phyloP scores from a whole-genome alignment of 2,888 invertebrate species.

The Chrysomela aeneicollis region DNA sequence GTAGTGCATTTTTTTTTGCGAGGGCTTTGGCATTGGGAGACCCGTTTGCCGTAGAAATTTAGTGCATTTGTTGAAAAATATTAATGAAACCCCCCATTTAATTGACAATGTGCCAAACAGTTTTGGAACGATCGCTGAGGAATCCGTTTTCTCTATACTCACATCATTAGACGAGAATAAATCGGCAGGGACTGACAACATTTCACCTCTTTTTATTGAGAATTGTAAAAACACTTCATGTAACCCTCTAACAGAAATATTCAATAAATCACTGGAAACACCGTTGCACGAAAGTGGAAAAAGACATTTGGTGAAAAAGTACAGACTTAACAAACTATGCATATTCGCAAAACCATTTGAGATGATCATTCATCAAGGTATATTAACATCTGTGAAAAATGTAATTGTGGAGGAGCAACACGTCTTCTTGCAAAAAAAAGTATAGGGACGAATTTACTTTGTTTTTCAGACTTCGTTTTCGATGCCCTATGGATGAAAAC shows the following conservation, averaged over 20 bases:
- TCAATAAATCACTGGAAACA: slow-evolving; percentile 4
- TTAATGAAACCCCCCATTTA: background rate
- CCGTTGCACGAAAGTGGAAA: background rate
- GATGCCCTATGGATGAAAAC: slow-evolving; percentile 1
- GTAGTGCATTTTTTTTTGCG: no score
- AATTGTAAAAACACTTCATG: background rate
- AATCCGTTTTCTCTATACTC: background rate
- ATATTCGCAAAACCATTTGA: background rate
- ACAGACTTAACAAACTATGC: background rate
- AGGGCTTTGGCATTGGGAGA: no score
- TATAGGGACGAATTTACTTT: background rate
- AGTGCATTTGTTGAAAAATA: no score
- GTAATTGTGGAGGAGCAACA: slow-evolving; percentile 5
- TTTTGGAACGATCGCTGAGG: background rate
- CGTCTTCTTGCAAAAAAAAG: background rate
- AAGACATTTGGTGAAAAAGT: background rate
- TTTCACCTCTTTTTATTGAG: background rate
- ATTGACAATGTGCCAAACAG: background rate
- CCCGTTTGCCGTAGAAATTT: no score
- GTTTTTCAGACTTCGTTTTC: background rate
- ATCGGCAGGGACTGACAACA: background rate
- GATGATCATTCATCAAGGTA: slow-evolving; percentile 3
- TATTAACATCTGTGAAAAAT: background rate
- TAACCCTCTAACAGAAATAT: background rate
- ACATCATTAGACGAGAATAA: background rate